Evolutionary conservation across 1,140 invertebrate genomes (phyloP).

Genomic region (Caenorhabditis latens): DNA sequence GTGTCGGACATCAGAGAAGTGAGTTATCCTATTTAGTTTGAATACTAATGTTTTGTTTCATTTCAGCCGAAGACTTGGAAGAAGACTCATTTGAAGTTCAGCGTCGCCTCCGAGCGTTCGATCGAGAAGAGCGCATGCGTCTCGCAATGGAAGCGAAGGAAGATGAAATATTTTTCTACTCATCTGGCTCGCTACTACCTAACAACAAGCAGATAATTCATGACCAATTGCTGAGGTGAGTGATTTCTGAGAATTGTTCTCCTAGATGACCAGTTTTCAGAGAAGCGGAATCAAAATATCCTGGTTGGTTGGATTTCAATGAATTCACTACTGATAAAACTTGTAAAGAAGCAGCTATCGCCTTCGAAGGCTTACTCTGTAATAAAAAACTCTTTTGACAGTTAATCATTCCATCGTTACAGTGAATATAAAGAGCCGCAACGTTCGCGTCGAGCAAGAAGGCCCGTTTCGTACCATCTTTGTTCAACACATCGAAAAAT

Average conservation of each 20-base stretch:
- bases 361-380: slow-evolving; percentile 25
- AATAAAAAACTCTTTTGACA: not conserved
- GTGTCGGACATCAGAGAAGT: not conserved
- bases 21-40: too few species aligned
- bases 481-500: not conserved
- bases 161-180: slow-evolving; percentile 14
- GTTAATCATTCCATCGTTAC: not conserved
- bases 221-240: slow-evolving; percentile 5
- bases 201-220: not conserved
- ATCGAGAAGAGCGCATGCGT: not conserved
- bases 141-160: not conserved
- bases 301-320: slow-evolving; percentile 16
- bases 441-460: not conserved
- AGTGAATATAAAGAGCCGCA: slow-evolving; percentile 12
- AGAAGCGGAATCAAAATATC: not conserved
- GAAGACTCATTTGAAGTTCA: not conserved
- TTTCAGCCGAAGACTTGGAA: slow-evolving; percentile 18
- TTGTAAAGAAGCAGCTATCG: slow-evolving; percentile 1
- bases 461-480: not conserved
- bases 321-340: not conserved
- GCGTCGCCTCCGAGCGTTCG: not conserved
- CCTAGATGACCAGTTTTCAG: not conserved
- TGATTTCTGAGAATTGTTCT: not conserved
- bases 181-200: not conserved
- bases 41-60: not conserved